phyloP scores from a whole-genome alignment of 1,140 invertebrate genomes.

The Drosophila albomicans region DNA sequence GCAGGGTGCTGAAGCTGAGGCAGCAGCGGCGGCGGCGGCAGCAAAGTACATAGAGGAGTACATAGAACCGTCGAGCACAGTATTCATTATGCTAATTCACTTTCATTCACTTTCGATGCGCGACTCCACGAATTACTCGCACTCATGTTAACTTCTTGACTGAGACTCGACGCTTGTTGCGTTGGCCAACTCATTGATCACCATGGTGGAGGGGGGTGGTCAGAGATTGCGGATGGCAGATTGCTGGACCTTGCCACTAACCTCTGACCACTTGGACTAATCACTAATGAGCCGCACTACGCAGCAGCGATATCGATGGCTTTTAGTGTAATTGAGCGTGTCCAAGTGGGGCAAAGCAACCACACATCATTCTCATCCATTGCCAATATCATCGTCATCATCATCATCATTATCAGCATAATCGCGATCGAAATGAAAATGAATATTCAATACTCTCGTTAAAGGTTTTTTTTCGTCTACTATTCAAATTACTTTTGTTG shows the following conservation, averaged over 20 bases:
- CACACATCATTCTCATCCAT: slow-evolving; percentile 8
- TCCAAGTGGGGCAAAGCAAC: slow-evolving; percentile 7
- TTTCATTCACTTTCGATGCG: slow-evolving; percentile 39
- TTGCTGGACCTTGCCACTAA: slow-evolving; percentile 1
- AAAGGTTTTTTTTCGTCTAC: neutral
- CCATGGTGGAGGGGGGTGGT: neutral
- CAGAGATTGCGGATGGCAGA: slow-evolving; percentile 21
- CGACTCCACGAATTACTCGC: neutral
- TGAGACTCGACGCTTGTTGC: neutral
- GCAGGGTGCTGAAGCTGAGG: slow-evolving; percentile 17
- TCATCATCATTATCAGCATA: slow-evolving; percentile 9
- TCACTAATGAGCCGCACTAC: slow-evolving; percentile 32
- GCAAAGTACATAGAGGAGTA: slow-evolving; percentile 4
- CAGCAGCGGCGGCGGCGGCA: neutral
- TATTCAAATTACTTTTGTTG: slow-evolving; percentile 1
- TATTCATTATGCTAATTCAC: slow-evolving; percentile 77
- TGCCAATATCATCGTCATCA: slow-evolving; percentile 8
- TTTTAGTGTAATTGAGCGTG: slow-evolving; percentile 77
- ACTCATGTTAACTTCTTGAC: slow-evolving; percentile 12
- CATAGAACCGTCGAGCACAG: slow-evolving; percentile 34
- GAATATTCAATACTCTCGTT: slow-evolving; percentile 5
- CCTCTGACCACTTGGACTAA: slow-evolving; percentile 18
- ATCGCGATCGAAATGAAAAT: slow-evolving; percentile 19
- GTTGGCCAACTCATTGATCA: neutral
- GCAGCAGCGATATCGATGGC: slow-evolving; percentile 40